These are phyloP conservation scores for Thalassoma bifasciatum DNA, from an alignment of 2,113 vertebrate genomes.

Conservation along the genomic window DNA sequence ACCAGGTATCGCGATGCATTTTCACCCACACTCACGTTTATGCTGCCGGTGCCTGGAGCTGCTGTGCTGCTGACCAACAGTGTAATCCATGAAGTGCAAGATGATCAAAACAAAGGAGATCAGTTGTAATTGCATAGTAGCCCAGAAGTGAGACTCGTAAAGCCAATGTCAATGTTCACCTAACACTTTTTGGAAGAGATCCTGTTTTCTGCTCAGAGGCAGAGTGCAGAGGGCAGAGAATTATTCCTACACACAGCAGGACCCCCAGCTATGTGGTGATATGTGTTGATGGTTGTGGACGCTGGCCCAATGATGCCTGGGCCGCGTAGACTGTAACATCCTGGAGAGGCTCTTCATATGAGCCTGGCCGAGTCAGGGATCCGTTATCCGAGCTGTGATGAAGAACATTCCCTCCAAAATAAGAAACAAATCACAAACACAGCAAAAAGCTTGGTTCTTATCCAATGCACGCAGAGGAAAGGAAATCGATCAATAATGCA, in stretches of 20 bases:
- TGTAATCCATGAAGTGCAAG: slow-evolving; percentile 99
- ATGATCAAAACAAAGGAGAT: slow-evolving; percentile 98
- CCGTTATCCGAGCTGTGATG: slow-evolving; percentile 66
- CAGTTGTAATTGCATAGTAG: slow-evolving; percentile 99
- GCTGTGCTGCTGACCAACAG: slow-evolving; percentile 95
- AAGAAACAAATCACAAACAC: slow-evolving; percentile 19
- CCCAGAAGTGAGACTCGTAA: slow-evolving; percentile 88
- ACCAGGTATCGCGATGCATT: slow-evolving; percentile 8
- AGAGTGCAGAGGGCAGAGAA: slow-evolving; percentile 29
- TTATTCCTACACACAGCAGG: slow-evolving; percentile 77
- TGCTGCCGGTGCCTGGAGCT: slow-evolving; percentile 94
- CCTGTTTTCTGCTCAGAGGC: slow-evolving; percentile 57
- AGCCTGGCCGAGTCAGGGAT: slow-evolving; percentile 63
- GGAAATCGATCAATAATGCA: slow-evolving; percentile 33
- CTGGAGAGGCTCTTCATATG: slow-evolving; percentile 79
- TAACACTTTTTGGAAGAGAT: slow-evolving; percentile 59
- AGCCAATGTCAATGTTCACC: slow-evolving; percentile 84
- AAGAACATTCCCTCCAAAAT: slow-evolving; percentile 67
- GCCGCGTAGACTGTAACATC: slow-evolving; percentile 85
- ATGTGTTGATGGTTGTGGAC: slow-evolving; percentile 71
- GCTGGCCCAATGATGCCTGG: slow-evolving; percentile 83
- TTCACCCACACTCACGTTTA: slow-evolving; percentile 90
- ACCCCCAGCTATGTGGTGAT: slow-evolving; percentile 79
- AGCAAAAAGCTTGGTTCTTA: slow-evolving; percentile 57
- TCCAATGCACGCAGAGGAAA: slow-evolving; percentile 55